Evolutionary conservation across 2,888 invertebrate genomes (phyloP), one percentile per base, ranked within the genome.

Genomic region (Agonopterix subpropinquella): DNA sequence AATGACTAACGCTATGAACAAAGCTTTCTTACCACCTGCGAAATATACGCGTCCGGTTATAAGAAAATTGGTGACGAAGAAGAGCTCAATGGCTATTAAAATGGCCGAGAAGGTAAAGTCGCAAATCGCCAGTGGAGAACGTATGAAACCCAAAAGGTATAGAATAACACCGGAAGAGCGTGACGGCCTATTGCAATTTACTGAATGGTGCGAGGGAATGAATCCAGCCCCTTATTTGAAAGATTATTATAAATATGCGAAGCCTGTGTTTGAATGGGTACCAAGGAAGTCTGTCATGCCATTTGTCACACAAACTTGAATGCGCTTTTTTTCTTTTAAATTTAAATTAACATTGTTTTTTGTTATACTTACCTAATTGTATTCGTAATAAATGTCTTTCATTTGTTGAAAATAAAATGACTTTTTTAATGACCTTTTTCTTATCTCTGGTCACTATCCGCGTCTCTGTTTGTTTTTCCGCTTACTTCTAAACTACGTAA

Each of bases 1-100:
- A 62, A 80, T 89, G 86, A 85, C 84, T 43, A 79, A 73, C 53
- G 81, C 85, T 41, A 80, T 87, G 77, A 83, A 85, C 55, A 87
- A 79, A 62, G 87, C 88, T 8, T 88, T 88, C 56, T 67, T 80
- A 53, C 74, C 76, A 5, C 86, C 87, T 8, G 59, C 68, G 56
- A 59, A 80, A 66, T 76, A 67, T 72, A 57, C 61, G 47, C 66
- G 78, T 36, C 76, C 79, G 1, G 70, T 74, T n/a, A 59, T 86
- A 0, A 68, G 64, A 47, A 81, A 81, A 51, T 62, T 71, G 81
- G 44, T 77, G 62, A 65, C 86, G 66, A 62, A 87, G 69, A 82
- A 82, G 76, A 60, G 66, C 70, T 53, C 72, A 50, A 61, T 61
- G 11, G 62, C 62, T 18, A 67, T 62, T 64, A 78, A 39, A 64